These are phyloP conservation scores for roundworm (Caenorhabditis elegans) DNA, from an alignment of 1,140 invertebrate species.

Conservation along the genomic window WBcel235 BX284606.5:5391501-5392000, in stretches of 20 bases:
- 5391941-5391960: too few relatives aligned
- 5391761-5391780: conserved; percentile 56
- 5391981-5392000: too few relatives aligned
- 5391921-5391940: too few relatives aligned
- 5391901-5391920: too few relatives aligned
- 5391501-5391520: conserved; percentile 41
- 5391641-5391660: conserved; percentile 50
- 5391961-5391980: too few relatives aligned
- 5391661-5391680: too few relatives aligned
- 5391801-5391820: conserved; percentile 4
- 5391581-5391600: conserved; percentile 59
- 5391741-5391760: conserved; percentile 54
- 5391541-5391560: conserved; percentile 37
- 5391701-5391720: conserved; percentile 66
- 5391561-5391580: conserved; percentile 55
- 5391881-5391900: too few relatives aligned
- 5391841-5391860: too few relatives aligned
- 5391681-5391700: conserved; percentile 56
- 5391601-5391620: conserved; percentile 60
- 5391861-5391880: not conserved
- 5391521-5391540: conserved; percentile 25
- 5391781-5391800: conserved; percentile 56
- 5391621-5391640: conserved; percentile 62
- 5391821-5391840: not conserved
- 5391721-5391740: conserved; percentile 61